A percentile compares a stretch with the other conserved stretches of the same genome.
Evolutionary conservation across 1,140 invertebrate genomes (phyloP).

Genomic region (Hydropsyche tenuis): DNA sequence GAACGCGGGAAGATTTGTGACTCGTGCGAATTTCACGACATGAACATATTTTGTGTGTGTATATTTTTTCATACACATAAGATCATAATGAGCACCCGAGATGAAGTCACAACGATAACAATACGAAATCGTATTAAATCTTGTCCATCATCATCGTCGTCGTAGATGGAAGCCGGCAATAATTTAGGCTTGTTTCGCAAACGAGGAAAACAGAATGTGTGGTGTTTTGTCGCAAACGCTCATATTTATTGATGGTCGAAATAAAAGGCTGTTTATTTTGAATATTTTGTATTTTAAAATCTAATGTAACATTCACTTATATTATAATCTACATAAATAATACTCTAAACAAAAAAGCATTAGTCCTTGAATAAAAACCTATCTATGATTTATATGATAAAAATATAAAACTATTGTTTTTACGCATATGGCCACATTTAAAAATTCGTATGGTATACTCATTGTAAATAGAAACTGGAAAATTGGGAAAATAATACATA

Average conservation of each 20-base stretch:
- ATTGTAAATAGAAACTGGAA: too few species aligned
- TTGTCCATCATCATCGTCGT: conserved; percentile 11
- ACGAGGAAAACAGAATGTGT: too few species aligned
- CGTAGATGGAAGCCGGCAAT: background rate
- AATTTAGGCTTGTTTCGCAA: too few species aligned
- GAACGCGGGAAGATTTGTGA: conserved; percentile 10
- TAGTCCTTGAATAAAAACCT: conserved; percentile 37
- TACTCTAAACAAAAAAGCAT: conserved; percentile 49
- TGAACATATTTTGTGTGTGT: too few species aligned
- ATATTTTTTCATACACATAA: background rate
- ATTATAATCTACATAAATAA: conserved; percentile 50
- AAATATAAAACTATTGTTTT: conserved; percentile 1
- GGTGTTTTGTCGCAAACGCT: too few species aligned
- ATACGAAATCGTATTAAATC: conserved; percentile 4
- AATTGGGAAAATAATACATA: conserved; percentile 17
- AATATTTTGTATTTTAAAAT: conserved; percentile 45
- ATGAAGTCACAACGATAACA: conserved; percentile 6
- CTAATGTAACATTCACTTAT: conserved; percentile 48
- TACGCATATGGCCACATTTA: conserved; percentile 21
- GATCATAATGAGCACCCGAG: conserved; percentile 9
- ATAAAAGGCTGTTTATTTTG: conserved; percentile 23
- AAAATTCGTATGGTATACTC: conserved; percentile 11
- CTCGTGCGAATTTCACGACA: conserved; percentile 4
- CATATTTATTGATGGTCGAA: background rate
- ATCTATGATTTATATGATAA: conserved; percentile 1